Evolutionary conservation across 2,888 invertebrate genomes (phyloP).

Genomic region (Pharmacophagus antenor): DNA sequence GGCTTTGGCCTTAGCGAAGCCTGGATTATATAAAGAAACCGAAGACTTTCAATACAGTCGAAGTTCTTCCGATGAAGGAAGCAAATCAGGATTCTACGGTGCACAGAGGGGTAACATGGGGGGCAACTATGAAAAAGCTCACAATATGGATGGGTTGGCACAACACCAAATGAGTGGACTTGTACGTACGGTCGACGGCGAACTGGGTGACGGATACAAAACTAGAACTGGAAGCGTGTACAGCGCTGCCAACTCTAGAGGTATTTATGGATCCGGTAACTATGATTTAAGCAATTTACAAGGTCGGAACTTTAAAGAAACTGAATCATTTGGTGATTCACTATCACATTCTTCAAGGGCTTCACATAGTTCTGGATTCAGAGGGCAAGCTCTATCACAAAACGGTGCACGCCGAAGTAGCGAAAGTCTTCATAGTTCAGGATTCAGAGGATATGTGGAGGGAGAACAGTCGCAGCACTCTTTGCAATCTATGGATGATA

Average conservation of each 20-base stretch:
- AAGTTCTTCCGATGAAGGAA: conserved; percentile 72
- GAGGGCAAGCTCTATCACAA: conserved; percentile 34
- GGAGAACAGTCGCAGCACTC: conserved; percentile 37
- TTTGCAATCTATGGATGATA: conserved; percentile 38
- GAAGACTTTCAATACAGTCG: conserved; percentile 75
- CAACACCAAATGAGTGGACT: conserved; percentile 73
- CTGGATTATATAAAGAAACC: conserved; percentile 69
- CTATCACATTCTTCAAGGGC: conserved; percentile 40
- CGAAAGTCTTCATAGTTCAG: conserved; percentile 44
- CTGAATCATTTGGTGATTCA: conserved; percentile 43
- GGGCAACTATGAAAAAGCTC: conserved; percentile 73
- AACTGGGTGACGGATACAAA: conserved; percentile 64
- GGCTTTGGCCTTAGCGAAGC: conserved; percentile 58
- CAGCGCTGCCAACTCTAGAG: conserved; percentile 68
- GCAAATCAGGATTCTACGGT: conserved; percentile 69
- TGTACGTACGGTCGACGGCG: conserved; percentile 65
- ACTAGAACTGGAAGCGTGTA: conserved; percentile 64
- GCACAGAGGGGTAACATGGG: conserved; percentile 78
- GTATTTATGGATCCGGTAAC: conserved; percentile 62
- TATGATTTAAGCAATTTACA: conserved; percentile 62
- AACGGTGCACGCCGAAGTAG: conserved; percentile 39
- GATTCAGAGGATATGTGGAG: conserved; percentile 43
- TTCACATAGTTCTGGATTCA: conserved; percentile 36
- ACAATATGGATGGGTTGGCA: conserved; percentile 73
- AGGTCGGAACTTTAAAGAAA: conserved; percentile 69